phyloP scores from a whole-genome alignment of 1,140 invertebrate species.

The Hydropsyche tenuis region DNA sequence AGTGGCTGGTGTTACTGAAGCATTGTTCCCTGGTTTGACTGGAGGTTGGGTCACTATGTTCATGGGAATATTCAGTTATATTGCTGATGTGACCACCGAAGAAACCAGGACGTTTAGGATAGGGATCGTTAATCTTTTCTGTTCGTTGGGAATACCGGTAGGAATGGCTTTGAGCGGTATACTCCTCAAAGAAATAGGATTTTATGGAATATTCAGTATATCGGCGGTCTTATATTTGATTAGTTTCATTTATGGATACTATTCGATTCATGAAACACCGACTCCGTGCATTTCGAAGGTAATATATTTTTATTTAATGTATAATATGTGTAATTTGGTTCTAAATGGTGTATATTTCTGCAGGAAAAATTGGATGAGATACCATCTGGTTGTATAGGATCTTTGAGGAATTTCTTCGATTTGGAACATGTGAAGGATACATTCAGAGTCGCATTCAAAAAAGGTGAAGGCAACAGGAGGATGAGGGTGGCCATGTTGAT shows the following conservation, averaged over 20 bases:
- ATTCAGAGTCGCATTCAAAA: constrained; percentile 76
- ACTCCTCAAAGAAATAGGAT: constrained; percentile 73
- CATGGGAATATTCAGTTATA: constrained; percentile 89
- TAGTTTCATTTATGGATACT: constrained; percentile 74
- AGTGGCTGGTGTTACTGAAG: constrained; percentile 75
- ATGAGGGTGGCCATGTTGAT: constrained; percentile 77
- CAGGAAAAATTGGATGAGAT: constrained; percentile 27
- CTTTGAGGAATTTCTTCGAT: constrained; percentile 73
- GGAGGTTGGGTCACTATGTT: constrained; percentile 89
- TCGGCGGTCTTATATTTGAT: constrained; percentile 76
- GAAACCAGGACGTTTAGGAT: constrained; percentile 82
- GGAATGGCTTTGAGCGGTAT: constrained; percentile 79
- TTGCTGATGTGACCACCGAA: constrained; percentile 82
- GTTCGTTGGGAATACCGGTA: constrained; percentile 80
- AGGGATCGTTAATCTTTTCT: constrained; percentile 82
- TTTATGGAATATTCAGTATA: constrained; percentile 80
- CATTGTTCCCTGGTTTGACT: constrained; percentile 78
- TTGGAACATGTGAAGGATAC: constrained; percentile 75
- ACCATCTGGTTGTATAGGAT: constrained; percentile 16
- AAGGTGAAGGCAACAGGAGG: constrained; percentile 73
- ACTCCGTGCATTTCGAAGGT: constrained; percentile 58
- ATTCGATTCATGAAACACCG: constrained; percentile 69
- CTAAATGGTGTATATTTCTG: background rate
- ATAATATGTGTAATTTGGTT: too few relatives aligned
- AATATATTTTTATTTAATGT: constrained; percentile 44